These are phyloP conservation scores for Myotis myotis DNA, from an alignment of 2,797 vertebrate species.

Conservation along the genomic window DNA sequence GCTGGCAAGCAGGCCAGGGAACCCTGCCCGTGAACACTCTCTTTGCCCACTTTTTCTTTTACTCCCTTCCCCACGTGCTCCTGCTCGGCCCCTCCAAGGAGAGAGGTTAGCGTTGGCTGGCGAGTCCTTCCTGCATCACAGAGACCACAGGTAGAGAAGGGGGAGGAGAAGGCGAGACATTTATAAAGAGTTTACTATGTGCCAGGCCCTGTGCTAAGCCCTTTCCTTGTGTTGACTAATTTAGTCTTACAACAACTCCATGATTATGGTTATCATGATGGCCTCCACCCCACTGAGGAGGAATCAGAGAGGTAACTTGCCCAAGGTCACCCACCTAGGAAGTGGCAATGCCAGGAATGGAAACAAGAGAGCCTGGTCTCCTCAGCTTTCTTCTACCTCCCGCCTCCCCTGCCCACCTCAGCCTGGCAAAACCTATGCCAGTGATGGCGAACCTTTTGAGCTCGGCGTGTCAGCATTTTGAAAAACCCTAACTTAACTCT, in stretches of 20 bases:
- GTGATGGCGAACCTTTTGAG: too few species aligned
- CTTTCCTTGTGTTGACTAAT: background rate
- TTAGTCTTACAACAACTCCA: background rate
- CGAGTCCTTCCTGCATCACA: background rate
- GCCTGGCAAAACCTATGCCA: background rate
- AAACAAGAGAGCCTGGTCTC: background rate
- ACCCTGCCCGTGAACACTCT: background rate
- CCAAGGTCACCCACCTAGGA: background rate
- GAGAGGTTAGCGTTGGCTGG: background rate
- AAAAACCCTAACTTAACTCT: too few species aligned
- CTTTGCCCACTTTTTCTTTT: background rate
- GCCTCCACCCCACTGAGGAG: background rate
- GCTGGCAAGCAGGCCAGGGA: background rate
- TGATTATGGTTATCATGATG: accelerated
- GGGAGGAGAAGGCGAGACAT: too few species aligned
- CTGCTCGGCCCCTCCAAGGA: conserved; percentile 21
- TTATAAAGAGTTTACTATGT: background rate
- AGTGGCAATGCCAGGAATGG: background rate
- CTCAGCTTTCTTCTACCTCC: background rate
- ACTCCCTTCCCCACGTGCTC: background rate
- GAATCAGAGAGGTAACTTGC: background rate
- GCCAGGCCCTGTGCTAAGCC: background rate
- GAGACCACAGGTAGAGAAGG: background rate
- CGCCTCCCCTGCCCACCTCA: too few species aligned
- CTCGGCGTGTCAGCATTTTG: too few species aligned